Conservation (phyloP, 2,113 vertebrate genomes). For the Chaetodon auriga region DNA sequence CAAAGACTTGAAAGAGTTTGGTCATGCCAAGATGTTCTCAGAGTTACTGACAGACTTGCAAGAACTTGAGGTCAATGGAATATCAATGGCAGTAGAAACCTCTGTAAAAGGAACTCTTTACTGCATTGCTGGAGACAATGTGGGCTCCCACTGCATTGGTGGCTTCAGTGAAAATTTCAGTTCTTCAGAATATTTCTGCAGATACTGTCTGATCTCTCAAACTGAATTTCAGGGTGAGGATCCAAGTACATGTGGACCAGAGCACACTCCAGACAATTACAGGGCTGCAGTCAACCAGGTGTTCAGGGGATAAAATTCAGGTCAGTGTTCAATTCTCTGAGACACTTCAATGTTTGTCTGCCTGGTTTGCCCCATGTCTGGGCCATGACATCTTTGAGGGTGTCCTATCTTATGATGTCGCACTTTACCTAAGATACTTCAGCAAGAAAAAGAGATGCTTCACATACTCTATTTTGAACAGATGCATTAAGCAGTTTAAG, state of each 20-base stretch:
- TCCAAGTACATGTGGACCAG: conserved; percentile 13
- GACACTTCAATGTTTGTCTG: conserved; percentile 52
- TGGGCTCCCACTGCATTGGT: no score
- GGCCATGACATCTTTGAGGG: conserved; percentile 58
- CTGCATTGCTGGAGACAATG: no score
- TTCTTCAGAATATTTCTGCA: neutral
- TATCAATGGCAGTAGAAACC: no score
- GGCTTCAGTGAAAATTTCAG: no score
- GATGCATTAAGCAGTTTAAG: no score
- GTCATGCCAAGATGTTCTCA: no score
- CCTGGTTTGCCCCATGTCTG: conserved; percentile 54
- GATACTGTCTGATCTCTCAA: conserved; percentile 14
- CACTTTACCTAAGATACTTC: neutral
- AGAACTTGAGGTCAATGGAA: no score
- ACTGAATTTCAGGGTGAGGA: conserved; percentile 7
- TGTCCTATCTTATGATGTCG: no score
- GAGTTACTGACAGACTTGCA: no score
- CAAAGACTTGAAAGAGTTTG: no score
- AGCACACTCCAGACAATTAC: neutral
- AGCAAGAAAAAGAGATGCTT: conserved; percentile 14
- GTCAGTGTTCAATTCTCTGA: conserved; percentile 43
- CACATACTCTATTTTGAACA: no score
- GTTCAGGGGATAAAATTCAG: conserved; percentile 52
- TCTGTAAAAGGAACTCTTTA: no score
- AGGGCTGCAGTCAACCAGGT: neutral